These are phyloP conservation scores for Gopherus evgoodei DNA, from an alignment of 2,113 vertebrate species.

Conservation along the genomic window DNA sequence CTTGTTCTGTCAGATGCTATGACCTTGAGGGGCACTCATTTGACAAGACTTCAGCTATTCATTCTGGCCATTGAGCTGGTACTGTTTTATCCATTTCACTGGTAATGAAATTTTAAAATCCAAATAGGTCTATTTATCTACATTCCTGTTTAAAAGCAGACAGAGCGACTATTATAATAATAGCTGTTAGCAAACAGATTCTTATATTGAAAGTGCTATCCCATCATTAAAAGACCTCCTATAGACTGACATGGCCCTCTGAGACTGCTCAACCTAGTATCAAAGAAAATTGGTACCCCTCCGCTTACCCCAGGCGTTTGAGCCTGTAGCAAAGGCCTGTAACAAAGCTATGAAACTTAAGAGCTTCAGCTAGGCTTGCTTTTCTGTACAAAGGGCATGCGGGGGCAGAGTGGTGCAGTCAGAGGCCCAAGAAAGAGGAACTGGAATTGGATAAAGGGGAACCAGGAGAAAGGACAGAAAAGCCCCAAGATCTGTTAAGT, in stretches of 20 bases:
- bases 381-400: too few species aligned
- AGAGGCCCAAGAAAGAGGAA: too few species aligned
- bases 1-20: background rate
- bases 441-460: too few species aligned
- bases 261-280: background rate
- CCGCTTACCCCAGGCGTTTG: too few species aligned
- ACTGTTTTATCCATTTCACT: background rate
- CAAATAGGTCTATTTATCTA: background rate
- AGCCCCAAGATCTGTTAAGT: too few species aligned
- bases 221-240: slow-evolving; percentile 10
- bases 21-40: background rate
- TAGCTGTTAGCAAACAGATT: slow-evolving; percentile 5
- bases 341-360: too few species aligned
- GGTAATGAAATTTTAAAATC: background rate
- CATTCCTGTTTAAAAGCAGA: slow-evolving; percentile 18
- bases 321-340: too few species aligned
- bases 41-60: background rate
- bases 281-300: too few species aligned
- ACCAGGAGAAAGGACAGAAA: too few species aligned
- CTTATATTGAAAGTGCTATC: rapidly evolving
- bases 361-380: too few species aligned
- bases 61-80: rapidly evolving
- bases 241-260: background rate
- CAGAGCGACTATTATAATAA: background rate
- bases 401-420: too few species aligned